Base-by-base conservation (phyloP, 2,888 invertebrate genomes). In the Bimastos eiseni region DNA sequence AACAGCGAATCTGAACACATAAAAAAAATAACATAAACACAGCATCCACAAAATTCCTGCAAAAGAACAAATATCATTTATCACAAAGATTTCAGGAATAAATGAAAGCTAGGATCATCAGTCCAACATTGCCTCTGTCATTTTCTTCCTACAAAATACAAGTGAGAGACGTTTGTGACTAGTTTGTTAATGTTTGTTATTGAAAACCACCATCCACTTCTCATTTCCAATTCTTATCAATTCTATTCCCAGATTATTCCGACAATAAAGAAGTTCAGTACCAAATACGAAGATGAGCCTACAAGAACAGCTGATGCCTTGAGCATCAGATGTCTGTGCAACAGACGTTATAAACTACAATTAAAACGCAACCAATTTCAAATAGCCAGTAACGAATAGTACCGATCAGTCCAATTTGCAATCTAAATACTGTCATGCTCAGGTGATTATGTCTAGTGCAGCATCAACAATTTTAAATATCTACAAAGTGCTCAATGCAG, bases 121-220 rank as follows among this genome's bases (percentile, higher is more conserved):
- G 37, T 86, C 34, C 86, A 86, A 86, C 37, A 86, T 86, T 86
- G 37, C 86, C 34, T 86, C 86, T 86, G 86, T 86, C 37, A 36
- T 34, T 36, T 86, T 86, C 86, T 86, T 86, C 86, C 86, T 86
- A 86, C 86, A 86, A 86, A 86, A 86, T 86, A 86, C 86, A 86
- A 86, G 36, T 37, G 86, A 86, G 86, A 86, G 86, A 86, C 8
- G 34, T 86, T 37, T 86, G 86, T 36, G 86, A 70, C 70, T 70
- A 70, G 70, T 70, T 70, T 70, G 70, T 70, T 70, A 70, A 70
- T 70, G n/a, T 70, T 70, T n/a, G 70, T 70, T n/a, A 70, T 8
- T 70, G 70, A 70, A 70, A 70, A 70, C 30, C n/a, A 70, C 30
- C n/a, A 70, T 70, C 13, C 70, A n/a, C 70, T 70, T 70, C 70